These are phyloP conservation scores for Actinemys pallida DNA, from an alignment of 2,113 vertebrate genomes.

Conservation along the genomic window DNA sequence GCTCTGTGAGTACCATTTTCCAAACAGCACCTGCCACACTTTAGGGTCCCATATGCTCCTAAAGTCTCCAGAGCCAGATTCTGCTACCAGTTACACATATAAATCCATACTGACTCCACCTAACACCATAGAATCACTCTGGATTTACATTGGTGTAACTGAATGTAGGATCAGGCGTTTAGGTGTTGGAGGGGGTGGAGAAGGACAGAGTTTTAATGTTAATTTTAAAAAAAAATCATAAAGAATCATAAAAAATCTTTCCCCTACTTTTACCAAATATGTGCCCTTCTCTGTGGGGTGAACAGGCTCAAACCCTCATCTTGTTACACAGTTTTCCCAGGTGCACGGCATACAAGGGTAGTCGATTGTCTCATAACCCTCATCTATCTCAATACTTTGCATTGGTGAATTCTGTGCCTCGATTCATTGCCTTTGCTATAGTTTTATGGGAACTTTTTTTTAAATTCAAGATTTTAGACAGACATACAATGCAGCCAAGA, in stretches of 20 bases:
- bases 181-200: constrained; percentile 68
- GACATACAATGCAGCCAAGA: not conserved
- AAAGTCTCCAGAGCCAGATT: constrained; percentile 58
- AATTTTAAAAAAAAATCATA: constrained; percentile 28
- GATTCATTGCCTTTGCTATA: not conserved
- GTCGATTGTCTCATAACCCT: not conserved
- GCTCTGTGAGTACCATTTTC: constrained; percentile 64
- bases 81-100: constrained; percentile 51
- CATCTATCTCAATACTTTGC: not conserved
- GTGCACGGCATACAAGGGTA: not conserved
- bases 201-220: constrained; percentile 63
- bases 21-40: constrained; percentile 71
- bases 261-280: not conserved
- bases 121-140: constrained; percentile 64
- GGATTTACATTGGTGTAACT: constrained; percentile 61
- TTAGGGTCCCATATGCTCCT: constrained; percentile 32
- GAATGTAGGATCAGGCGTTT: constrained; percentile 36
- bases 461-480: not conserved
- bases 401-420: not conserved
- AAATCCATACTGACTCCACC: not conserved
- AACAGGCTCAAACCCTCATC: not conserved
- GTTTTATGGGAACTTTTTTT: not conserved
- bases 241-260: not conserved
- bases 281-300: not conserved
- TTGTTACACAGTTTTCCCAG: not conserved